phyloP scores from a whole-genome alignment of 2,888 invertebrate species.

The Leucozona laternaria region DNA sequence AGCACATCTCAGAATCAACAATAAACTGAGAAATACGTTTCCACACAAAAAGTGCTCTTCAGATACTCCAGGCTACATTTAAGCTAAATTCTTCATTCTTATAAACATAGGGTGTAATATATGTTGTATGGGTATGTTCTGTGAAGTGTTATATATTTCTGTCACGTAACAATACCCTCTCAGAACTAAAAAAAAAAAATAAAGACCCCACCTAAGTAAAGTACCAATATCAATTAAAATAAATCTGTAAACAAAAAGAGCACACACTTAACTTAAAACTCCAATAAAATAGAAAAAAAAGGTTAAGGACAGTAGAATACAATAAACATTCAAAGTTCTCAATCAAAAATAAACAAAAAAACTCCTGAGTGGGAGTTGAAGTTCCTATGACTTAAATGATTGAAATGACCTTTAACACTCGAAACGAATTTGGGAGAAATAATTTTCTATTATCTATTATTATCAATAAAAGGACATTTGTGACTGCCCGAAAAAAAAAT shows the following conservation, averaged over 20 bases:
- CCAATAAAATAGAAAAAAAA: constrained; percentile 1
- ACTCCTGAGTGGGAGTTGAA: no score
- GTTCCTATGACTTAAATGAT: background rate
- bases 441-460: background rate
- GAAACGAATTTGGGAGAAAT: background rate
- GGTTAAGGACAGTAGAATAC: background rate
- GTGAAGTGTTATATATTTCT: background rate
- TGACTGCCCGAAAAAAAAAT: background rate
- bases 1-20: no score
- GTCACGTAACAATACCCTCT: background rate
- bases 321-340: background rate
- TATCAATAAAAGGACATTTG: no score
- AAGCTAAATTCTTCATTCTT: no score
- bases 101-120: no score
- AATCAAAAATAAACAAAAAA: background rate
- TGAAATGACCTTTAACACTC: background rate
- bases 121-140: no score
- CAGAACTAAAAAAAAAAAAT: background rate
- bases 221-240: constrained; percentile 11
- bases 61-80: no score
- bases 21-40: no score
- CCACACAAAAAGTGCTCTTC: no score
- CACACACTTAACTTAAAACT: background rate
- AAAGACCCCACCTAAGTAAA: background rate
- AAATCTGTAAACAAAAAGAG: constrained; percentile 4